These are phyloP conservation scores for Oreotrochilus melanogaster DNA, from an alignment of 2,113 vertebrate species.

Conservation along the genomic window DNA sequence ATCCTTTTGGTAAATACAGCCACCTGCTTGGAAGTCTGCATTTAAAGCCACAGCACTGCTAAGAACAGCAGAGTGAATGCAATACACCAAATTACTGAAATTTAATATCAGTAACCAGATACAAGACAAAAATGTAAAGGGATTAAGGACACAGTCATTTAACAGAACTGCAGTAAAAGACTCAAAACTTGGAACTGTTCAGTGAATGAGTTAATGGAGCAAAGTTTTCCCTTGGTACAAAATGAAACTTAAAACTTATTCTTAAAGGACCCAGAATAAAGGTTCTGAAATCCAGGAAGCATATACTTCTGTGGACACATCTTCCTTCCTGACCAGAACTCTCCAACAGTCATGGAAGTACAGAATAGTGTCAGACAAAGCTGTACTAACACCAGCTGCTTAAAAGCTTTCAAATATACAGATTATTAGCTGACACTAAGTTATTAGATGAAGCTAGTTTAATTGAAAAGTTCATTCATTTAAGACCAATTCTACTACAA, in stretches of 20 bases:
- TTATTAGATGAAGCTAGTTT: not conserved
- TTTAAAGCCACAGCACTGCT: slow-evolving; percentile 2
- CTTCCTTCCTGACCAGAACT: slow-evolving; percentile 10
- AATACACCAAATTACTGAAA: slow-evolving; percentile 21
- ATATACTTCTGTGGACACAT: slow-evolving; percentile 10
- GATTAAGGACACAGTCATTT: slow-evolving; percentile 44
- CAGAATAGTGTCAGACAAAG: not conserved
- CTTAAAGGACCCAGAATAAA: slow-evolving; percentile 3
- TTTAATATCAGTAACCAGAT: slow-evolving; percentile 53
- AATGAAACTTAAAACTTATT: slow-evolving; percentile 34
- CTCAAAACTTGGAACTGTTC: slow-evolving; percentile 23
- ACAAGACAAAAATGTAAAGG: slow-evolving; percentile 34
- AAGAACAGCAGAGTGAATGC: not conserved
- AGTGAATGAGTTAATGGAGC: slow-evolving; percentile 18
- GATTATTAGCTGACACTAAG: not conserved
- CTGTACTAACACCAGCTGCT: not conserved
- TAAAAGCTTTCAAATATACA: not conserved
- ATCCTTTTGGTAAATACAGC: slow-evolving; percentile 54
- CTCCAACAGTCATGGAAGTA: not conserved
- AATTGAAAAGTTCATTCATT: not conserved
- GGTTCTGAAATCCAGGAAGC: slow-evolving; percentile 31
- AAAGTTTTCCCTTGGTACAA: slow-evolving; percentile 34
- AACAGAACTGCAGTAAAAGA: slow-evolving; percentile 39
- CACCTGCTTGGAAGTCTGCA: slow-evolving; percentile 44
- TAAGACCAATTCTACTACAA: not conserved